Percentiles rank a stretch among this genome's conserved stretches.
Conservation (phyloP, 2,888 invertebrate genomes). For the Panopea generosa region DNA sequence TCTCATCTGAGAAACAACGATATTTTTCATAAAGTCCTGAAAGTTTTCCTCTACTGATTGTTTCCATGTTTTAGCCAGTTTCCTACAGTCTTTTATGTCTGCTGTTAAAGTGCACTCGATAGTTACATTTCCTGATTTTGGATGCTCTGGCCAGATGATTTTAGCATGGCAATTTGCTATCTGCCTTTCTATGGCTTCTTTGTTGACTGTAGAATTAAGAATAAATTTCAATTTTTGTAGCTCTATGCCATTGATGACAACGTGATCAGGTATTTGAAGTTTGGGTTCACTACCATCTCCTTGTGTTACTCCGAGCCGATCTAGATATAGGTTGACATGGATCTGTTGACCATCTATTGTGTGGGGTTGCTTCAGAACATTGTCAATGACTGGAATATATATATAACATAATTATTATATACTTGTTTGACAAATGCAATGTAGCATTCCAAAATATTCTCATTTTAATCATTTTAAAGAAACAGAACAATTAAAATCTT, state of each 20-base stretch:
- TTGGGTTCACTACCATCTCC: constrained; percentile 1
- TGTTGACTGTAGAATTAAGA: constrained; percentile 1
- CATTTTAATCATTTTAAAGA: too few relatives aligned
- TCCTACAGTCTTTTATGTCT: constrained; percentile 40
- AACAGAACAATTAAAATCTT: too few relatives aligned
- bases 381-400: constrained; percentile 29
- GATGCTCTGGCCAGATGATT: too few relatives aligned
- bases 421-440: too few relatives aligned
- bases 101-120: constrained; percentile 46
- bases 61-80: constrained; percentile 52
- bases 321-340: constrained; percentile 15
- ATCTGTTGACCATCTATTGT: background rate
- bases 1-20: background rate
- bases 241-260: too few relatives aligned
- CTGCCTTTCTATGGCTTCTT: too few relatives aligned
- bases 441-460: too few relatives aligned
- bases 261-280: constrained; percentile 15
- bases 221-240: too few relatives aligned
- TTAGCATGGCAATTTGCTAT: too few relatives aligned
- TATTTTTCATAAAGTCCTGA: constrained; percentile 19
- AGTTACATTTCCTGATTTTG: constrained; percentile 22
- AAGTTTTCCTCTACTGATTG: constrained; percentile 29
- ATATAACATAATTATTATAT: background rate
- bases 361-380: constrained; percentile 10
- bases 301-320: constrained; percentile 17